phyloP scores from a whole-genome alignment of 2,113 vertebrate species.

The Parotia lawesii region DNA sequence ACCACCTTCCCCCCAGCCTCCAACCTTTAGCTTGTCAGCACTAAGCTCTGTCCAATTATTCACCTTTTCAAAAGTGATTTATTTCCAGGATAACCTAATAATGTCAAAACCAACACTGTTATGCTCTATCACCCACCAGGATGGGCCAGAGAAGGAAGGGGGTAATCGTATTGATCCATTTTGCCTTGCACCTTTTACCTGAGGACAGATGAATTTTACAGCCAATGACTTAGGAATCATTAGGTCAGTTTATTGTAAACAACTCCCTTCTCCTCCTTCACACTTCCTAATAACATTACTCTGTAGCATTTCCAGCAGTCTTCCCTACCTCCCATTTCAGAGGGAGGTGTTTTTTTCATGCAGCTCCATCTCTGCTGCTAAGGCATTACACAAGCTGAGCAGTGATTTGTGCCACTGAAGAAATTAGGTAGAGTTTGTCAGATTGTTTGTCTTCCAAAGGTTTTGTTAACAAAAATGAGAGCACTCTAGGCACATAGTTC shows the following conservation, averaged over 20 bases:
- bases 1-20: neutral
- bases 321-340: constrained; percentile 22
- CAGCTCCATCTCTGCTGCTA: neutral
- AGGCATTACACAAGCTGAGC: neutral
- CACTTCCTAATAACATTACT: constrained; percentile 42
- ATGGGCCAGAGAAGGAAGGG: constrained; percentile 2
- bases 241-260: constrained; percentile 53
- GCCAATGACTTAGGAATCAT: constrained; percentile 47
- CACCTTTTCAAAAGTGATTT: constrained; percentile 67
- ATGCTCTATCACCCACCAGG: constrained; percentile 52
- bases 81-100: constrained; percentile 66
- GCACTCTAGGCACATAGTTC: neutral
- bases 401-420: neutral
- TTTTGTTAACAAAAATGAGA: neutral
- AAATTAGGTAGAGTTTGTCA: neutral
- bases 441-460: neutral
- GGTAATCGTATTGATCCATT: neutral
- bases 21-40: constrained; percentile 51
- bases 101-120: constrained; percentile 61
- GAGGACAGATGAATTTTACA: constrained; percentile 51
- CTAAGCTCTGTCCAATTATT: constrained; percentile 65
- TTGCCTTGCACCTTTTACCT: constrained; percentile 51
- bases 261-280: constrained; percentile 55
- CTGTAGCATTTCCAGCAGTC: neutral
- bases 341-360: neutral